Conservation (phyloP, 2,888 invertebrate genomes). For the Nymphalis c-album region DNA sequence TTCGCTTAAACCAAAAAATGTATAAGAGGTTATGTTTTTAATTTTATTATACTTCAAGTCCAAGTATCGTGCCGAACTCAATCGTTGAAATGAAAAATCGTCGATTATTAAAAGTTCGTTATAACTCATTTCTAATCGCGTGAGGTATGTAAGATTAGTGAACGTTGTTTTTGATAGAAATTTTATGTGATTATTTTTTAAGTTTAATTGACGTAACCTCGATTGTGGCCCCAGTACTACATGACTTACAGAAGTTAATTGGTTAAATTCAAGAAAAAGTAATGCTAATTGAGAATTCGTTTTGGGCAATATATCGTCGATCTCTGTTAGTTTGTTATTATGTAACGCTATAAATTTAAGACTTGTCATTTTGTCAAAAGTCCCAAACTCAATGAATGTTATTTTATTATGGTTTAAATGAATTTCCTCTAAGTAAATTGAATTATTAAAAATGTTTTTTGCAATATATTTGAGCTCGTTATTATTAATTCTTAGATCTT, state of each 20-base stretch:
- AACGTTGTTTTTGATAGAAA: conserved; percentile 87
- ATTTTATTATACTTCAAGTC: conserved; percentile 89
- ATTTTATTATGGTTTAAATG: conserved; percentile 94
- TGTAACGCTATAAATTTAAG: conserved; percentile 92
- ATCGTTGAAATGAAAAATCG: conserved; percentile 88
- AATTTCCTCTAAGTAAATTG: conserved; percentile 88
- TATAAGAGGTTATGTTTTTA: conserved; percentile 85
- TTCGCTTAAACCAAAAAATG: conserved; percentile 88
- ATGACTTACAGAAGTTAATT: conserved; percentile 86
- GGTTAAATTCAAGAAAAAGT: conserved; percentile 89
- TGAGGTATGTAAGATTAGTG: conserved; percentile 86
- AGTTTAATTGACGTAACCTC: conserved; percentile 90
- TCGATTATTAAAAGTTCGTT: conserved; percentile 91
- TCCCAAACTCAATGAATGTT: conserved; percentile 88
- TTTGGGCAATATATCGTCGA: conserved; percentile 90
- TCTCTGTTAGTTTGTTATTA: conserved; percentile 87
- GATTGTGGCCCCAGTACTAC: conserved; percentile 88
- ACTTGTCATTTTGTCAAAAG: conserved; percentile 86
- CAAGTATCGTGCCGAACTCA: conserved; percentile 88
- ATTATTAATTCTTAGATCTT: conserved; percentile 91
- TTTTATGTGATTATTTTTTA: conserved; percentile 88
- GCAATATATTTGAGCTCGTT: conserved; percentile 88
- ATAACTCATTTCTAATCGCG: conserved; percentile 88
- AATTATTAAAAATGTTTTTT: conserved; percentile 88
- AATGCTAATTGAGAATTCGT: conserved; percentile 86